phyloP scores from a whole-genome alignment of 2,797 vertebrate genomes.

The Takifugu ocellatus region DNA sequence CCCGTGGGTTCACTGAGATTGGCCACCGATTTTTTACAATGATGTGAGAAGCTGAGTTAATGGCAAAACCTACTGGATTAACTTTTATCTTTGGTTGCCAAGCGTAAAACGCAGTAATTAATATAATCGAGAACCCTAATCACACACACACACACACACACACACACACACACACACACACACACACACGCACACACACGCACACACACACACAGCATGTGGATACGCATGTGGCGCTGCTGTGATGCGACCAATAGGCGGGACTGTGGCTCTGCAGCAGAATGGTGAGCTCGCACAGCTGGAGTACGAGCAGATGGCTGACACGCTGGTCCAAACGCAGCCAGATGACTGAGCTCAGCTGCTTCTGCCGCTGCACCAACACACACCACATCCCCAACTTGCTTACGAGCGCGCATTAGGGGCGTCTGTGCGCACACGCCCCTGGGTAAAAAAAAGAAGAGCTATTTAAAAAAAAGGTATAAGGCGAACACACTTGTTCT shows the following conservation, averaged over 20 bases:
- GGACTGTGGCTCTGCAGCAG: slow-evolving; percentile 58
- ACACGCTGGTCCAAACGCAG: slow-evolving; percentile 44
- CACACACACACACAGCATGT: not conserved
- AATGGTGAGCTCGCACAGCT: slow-evolving; percentile 40
- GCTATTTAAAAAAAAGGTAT: not conserved
- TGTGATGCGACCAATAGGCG: slow-evolving; percentile 54
- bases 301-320: slow-evolving; percentile 32
- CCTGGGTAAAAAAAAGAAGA: not conserved
- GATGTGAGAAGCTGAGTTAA: too few species aligned
- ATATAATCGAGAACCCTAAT: too few species aligned
- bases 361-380: slow-evolving; percentile 7
- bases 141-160: too few species aligned
- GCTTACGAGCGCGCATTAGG: slow-evolving; percentile 16
- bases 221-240: slow-evolving; percentile 21
- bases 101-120: too few species aligned
- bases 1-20: not conserved
- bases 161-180: not conserved
- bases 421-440: slow-evolving; percentile 7
- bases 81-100: too few species aligned
- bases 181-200: not conserved
- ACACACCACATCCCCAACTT: slow-evolving; percentile 15
- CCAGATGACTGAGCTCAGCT: slow-evolving; percentile 28
- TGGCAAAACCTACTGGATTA: too few species aligned
- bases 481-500: not conserved
- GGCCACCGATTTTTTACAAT: too few species aligned